Base-by-base conservation (phyloP, 2,888 invertebrate species). In the Xylota sylvarum region DNA sequence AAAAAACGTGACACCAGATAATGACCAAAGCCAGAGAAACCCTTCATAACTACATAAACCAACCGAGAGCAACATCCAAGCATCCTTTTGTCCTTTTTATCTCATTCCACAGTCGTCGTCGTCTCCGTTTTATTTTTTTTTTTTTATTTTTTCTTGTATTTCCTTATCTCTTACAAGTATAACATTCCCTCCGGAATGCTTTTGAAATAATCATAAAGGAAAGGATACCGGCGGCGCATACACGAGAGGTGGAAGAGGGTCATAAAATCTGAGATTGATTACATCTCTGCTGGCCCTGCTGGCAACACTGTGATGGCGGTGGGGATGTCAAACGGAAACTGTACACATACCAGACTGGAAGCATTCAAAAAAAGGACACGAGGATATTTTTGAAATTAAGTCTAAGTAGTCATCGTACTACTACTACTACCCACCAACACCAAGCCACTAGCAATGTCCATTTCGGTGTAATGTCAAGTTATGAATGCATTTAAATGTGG, bases 211-310 rank as follows among this genome's bases (percentile, higher is more conserved):
- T 72, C 19, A 58, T 40, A 70, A 48, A 32, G 58, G 58, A 50
- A 19, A 62, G 19, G 17, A 37, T 14, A 35, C 60, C 37, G 17
- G 23, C 37, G 17, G 23, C n/a, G 12, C 32, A 23, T 6, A 14
- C 9, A 30, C 30, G 14, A 9, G 6, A 10, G 7, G 40, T 46
- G 40, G 35, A 62, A 35, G 35, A 27, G 55, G 17, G 35, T 37
- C 52, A 60, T 79, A 72, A 79, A 79, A 64, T 72, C 64, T 35
- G 35, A 70, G 64, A 79, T 56, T 70, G 62, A 79, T 79, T 72
- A 43, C 70, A 72, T 62, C 27, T 17, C 40, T 27, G 17, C 52
- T 30, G 40, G 37, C 64, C 46, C 56, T 56, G 46, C 56, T 56
- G 46, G 46, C 64, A 62, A 52, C 64, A 14, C n/a, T 17, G 32